A percentile compares a stretch with the other conserved stretches of the same genome.
Conservation (phyloP, 2,888 invertebrate genomes). For the Sarcophaga caerulescens region DNA sequence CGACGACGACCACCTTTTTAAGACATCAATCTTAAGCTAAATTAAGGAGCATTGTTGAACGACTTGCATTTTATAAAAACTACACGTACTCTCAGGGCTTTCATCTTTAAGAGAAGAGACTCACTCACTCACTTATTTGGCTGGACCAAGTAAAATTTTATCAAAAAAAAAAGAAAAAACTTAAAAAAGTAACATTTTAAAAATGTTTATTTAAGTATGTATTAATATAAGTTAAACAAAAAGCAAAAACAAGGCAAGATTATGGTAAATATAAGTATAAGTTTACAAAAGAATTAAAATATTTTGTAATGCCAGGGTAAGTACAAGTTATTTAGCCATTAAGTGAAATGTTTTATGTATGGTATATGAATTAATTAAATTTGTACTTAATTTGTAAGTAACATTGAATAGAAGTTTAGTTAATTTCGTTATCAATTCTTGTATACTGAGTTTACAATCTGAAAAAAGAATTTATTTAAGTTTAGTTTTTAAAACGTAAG, state of each 20-base stretch:
- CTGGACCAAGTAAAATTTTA: conserved; percentile 58
- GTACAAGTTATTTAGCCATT: conserved; percentile 36
- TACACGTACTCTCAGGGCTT: conserved; percentile 53
- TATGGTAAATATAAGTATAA: conserved; percentile 56
- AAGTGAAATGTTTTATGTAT: neutral
- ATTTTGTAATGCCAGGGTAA: conserved; percentile 49
- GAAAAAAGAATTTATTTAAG: too few relatives aligned
- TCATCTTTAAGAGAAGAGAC: conserved; percentile 18
- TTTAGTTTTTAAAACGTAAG: too few relatives aligned
- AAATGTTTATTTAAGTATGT: conserved; percentile 18
- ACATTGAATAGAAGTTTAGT: too few relatives aligned
- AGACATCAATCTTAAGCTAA: conserved; percentile 35
- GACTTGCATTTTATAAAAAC: conserved; percentile 2
- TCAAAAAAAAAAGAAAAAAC: neutral
- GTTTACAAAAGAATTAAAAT: conserved; percentile 37
- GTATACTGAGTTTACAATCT: too few relatives aligned
- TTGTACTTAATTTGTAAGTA: neutral
- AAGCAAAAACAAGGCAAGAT: neutral
- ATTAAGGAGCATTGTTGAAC: conserved; percentile 28
- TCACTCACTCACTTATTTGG: conserved; percentile 48
- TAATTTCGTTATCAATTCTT: too few relatives aligned
- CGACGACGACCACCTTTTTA: conserved; percentile 5
- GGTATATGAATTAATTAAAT: neutral
- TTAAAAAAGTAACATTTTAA: conserved; percentile 5
- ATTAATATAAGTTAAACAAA: neutral